Conservation (phyloP, 2,113 vertebrate genomes). For the Ailurus styani region DNA sequence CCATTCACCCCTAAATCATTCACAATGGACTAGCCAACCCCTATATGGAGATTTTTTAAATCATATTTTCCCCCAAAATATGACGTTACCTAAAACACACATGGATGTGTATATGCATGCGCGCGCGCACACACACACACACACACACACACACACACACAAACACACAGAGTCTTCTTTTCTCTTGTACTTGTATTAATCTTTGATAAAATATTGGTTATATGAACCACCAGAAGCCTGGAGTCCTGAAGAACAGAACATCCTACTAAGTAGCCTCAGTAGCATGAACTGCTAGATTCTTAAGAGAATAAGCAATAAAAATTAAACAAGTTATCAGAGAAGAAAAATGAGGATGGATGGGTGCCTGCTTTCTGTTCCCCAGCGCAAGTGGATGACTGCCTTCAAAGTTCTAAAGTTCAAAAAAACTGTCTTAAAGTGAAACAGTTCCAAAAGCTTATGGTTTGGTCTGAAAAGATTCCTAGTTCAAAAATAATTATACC, state of each 20-base stretch:
- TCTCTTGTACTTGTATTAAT: not conserved
- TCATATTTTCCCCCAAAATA: not conserved
- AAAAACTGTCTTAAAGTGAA: not conserved
- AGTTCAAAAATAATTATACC: slow-evolving; percentile 1
- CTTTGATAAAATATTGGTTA: not conserved
- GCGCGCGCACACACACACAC: not conserved
- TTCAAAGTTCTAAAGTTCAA: not conserved
- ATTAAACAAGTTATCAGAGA: not conserved
- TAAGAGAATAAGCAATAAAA: not conserved
- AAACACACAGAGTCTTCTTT: not conserved
- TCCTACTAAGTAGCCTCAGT: not conserved
- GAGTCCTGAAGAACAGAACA: not conserved
- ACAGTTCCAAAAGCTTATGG: not conserved
- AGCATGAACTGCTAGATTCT: not conserved
- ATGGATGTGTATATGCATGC: not conserved
- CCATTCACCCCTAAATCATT: not conserved
- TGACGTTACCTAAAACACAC: not conserved
- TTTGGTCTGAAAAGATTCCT: slow-evolving; percentile 6
- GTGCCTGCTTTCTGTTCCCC: not conserved
- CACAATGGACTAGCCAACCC: not conserved
- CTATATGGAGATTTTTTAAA: not conserved
- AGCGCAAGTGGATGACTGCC: not conserved
- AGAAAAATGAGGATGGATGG: not conserved
- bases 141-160: not conserved
- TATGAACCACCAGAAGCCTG: not conserved